Base-by-base conservation (phyloP, 2,797 vertebrate species). In the Geotrypetes seraphini region DNA sequence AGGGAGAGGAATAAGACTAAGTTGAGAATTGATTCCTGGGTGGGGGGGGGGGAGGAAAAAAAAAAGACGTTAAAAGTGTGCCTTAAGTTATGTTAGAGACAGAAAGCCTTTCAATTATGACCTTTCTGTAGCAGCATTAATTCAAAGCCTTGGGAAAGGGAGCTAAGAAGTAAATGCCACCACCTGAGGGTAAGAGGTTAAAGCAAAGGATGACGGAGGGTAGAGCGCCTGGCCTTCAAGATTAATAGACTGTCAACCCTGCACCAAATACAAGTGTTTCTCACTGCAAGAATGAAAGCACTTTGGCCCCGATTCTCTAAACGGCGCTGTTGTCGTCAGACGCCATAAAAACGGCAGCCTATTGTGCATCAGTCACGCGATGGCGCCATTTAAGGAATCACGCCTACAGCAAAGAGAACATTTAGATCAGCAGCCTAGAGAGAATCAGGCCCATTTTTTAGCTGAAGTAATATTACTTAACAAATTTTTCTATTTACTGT, bases 91-190 rank as follows among this genome's bases (percentile, higher is more conserved):
- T 23, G 16, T 33, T 50, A 46, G 34, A 50, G 51, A 31, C 19
- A 17, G 40, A 58, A 49, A 23, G 31, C 7, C 2, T 50, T 56
- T 54, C 43, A 43, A 33, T 36, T 25, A 47, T 67, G 70, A 72
- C 67, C 67, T 79, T 79, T 71, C 20, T 64, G 52, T 39, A 35
- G 22, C 2, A 14, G 10, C 60, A 57, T 47, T 31, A 62, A 69
- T 53, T 55, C 10, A 15, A 36, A 38, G 30, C 45, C 31, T 25
- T 10, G 28, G 33, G 51, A 33, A 34, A 33, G 43, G 57, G 55
- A 44, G 2, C 19, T 6, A 28, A 21, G 16, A 52, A 47, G 38
- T 51, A 70, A 62, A 61, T 38, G 20, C 48, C 63, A 37, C 44
- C 47, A 60, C 50, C 16, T 1, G 45, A 37, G 39, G 30, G 18